Conservation (phyloP, 2,888 invertebrate species). For the Cataglyphis cursor region DNA sequence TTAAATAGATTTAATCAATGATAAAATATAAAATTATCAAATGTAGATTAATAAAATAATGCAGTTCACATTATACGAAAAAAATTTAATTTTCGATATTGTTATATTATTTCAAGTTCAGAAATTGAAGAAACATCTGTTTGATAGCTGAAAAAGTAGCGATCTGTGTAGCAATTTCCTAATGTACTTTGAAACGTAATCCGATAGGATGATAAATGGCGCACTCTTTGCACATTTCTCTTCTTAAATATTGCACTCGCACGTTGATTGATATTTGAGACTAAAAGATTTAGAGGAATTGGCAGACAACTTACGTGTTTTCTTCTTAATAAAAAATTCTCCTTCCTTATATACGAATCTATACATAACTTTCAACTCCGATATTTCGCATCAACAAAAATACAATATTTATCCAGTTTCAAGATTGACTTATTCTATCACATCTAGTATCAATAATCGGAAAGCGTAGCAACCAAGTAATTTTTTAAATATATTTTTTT, state of each 20-base stretch:
- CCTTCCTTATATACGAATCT: not conserved
- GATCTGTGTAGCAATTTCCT: conserved; percentile 29
- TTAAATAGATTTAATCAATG: no score
- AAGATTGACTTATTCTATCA: not conserved
- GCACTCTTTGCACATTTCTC: not conserved
- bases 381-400: not conserved
- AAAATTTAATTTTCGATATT: not conserved
- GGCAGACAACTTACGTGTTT: not conserved
- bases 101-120: conserved; percentile 3
- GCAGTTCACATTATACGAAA: not conserved
- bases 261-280: not conserved
- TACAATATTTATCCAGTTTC: not conserved
- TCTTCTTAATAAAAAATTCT: not conserved
- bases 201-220: conserved; percentile 21
- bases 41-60: no score
- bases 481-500: not conserved
- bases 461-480: not conserved
- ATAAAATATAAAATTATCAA: no score
- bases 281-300: not conserved
- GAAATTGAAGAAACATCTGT: not conserved
- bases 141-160: not conserved
- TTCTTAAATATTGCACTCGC: conserved; percentile 14
- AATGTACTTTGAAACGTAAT: conserved; percentile 11
- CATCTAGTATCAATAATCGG: not conserved
- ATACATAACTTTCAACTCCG: not conserved